phyloP scores from a whole-genome alignment of 2,797 vertebrate genomes.

The Sebastes vulpes region DNA sequence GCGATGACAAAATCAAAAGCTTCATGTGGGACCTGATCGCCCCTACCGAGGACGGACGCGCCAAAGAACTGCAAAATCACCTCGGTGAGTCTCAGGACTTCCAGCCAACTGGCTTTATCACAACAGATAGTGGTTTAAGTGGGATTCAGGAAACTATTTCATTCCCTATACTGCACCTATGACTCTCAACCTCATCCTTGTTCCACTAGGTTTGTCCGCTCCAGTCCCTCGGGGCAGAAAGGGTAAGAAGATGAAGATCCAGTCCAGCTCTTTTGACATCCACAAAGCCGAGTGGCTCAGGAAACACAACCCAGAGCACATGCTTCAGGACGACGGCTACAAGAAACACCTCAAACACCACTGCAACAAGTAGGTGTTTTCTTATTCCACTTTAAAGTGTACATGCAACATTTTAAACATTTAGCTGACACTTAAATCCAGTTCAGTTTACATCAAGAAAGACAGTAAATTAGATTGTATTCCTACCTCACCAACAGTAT shows the following conservation, averaged over 20 bases:
- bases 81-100: constrained; percentile 85
- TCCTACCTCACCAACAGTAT: neutral
- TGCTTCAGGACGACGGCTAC: constrained; percentile 98
- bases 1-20: constrained; percentile 99
- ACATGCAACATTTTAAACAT: neutral
- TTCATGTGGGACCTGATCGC: constrained; percentile 99
- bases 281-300: constrained; percentile 99
- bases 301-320: constrained; percentile 98
- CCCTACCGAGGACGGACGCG: constrained; percentile 94
- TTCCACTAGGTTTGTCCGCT: constrained; percentile 91
- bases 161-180: neutral
- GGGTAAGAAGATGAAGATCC: constrained; percentile 98
- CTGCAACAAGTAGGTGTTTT: constrained; percentile 95
- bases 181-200: neutral
- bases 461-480: neutral
- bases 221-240: constrained; percentile 98
- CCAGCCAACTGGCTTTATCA: neutral
- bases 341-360: constrained; percentile 99
- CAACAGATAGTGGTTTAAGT: neutral
- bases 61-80: constrained; percentile 97
- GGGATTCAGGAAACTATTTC: neutral
- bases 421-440: neutral
- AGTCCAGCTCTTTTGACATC: constrained; percentile 97
- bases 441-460: neutral
- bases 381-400: neutral